Evolutionary conservation across 1,140 invertebrate species (phyloP), one percentile per base, ranked within the genome.

Genomic region (Trichomalopsis sarcophagae): DNA sequence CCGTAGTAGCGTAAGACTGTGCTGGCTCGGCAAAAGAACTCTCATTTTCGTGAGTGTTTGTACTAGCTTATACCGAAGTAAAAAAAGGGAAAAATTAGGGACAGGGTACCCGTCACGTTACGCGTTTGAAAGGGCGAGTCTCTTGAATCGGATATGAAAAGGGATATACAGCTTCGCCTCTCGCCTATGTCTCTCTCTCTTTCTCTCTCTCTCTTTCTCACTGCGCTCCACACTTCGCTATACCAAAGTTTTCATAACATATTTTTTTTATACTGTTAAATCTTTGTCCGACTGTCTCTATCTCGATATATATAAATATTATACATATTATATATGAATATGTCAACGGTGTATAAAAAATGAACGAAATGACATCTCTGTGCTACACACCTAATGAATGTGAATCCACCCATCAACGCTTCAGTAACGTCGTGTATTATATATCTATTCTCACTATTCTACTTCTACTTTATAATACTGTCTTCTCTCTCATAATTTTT

Each of bases 311-410:
- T 84, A 80, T 87, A 82, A 69, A 50, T 87, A 85, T 78, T 80
- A 75, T 71, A 79, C 27, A 83, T 50, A 78, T 84, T 23, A 79
- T 85, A 62, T 84, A 81, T 90, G 85, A 89, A 91, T 86, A 87
- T 91, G 89, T 90, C 87, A 91, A 91, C 76, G 89, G 89, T 91
- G 89, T 92, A 91, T 89, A 90, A 89, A 91, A 86, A 40, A 62
- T 44, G 27, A 33, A 82, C 23, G 27, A 84, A 68, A 55, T 77
- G 78, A 68, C 33, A 88, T 93, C 90, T 91, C 88, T 93, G 90
- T 93, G 92, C 91, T 92, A 93, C 91, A 93, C 92, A 93, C 91
- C 90, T 92, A 91, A 92, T 93, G 89, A 89, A 93, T 93, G 92
- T 93, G 68, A 91, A 92, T 90, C 90, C 91, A 93, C 92, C 90